A percentile compares a stretch with the other conserved stretches of the same genome.
Evolutionary conservation across 2,113 vertebrate genomes (phyloP).

Genomic region (Triplophysa tibetana): DNA sequence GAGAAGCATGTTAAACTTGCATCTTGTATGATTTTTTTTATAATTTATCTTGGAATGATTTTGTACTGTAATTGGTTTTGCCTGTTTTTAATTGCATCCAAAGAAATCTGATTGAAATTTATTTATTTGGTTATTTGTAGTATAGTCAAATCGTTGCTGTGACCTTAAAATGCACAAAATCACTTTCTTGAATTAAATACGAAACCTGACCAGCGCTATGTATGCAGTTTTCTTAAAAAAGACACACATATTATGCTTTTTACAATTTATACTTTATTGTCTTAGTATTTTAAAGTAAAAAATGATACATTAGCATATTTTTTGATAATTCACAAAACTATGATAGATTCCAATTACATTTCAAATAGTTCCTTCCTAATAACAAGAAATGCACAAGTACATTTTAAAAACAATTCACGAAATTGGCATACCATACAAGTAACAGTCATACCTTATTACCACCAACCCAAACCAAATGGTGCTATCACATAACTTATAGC

Average conservation of each 20-base stretch:
- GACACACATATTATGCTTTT: no score
- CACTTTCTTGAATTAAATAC: constrained; percentile 39
- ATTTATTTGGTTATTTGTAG: constrained; percentile 45
- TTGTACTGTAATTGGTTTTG: constrained; percentile 22
- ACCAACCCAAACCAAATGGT: not conserved
- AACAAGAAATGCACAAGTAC: not conserved
- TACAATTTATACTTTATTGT: no score
- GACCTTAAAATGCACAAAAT: constrained; percentile 50
- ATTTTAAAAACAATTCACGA: not conserved
- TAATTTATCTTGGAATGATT: constrained; percentile 25
- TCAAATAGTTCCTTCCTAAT: not conserved
- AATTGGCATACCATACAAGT: not conserved
- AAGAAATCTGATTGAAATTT: constrained; percentile 13
- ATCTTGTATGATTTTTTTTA: constrained; percentile 16
- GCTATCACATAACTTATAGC: not conserved
- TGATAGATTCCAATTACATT: no score
- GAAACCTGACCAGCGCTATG: not conserved
- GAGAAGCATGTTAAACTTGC: constrained; percentile 48
- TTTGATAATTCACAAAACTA: no score
- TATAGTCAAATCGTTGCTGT: constrained; percentile 20
- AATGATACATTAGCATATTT: no score
- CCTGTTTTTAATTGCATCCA: constrained; percentile 38
- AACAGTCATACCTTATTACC: not conserved
- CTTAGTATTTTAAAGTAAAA: no score
- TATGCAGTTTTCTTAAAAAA: not conserved